Conservation (phyloP, 1,140 invertebrate genomes). For the Pachypeltis micranthus region DNA sequence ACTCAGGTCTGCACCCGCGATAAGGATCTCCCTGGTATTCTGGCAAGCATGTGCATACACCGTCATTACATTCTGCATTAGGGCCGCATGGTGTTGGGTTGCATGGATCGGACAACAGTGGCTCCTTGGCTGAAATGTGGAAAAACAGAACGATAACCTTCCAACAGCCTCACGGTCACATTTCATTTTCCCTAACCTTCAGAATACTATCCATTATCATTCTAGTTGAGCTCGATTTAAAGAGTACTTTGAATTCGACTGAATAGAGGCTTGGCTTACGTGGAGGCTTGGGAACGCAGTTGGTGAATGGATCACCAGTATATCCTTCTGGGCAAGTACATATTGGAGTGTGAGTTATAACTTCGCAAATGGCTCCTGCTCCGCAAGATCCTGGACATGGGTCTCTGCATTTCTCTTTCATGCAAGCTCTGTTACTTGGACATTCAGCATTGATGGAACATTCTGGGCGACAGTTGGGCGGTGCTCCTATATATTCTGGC, state of each 20-base stretch:
- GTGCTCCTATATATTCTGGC: conserved; percentile 33
- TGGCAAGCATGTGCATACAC: conserved; percentile 44
- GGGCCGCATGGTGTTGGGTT: conserved; percentile 59
- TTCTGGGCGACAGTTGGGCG: conserved; percentile 31
- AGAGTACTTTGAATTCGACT: too few species aligned
- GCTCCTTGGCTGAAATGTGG: conserved; percentile 36
- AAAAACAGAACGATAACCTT: conserved; percentile 22
- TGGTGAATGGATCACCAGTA: conserved; percentile 35
- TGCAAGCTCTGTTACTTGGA: conserved; percentile 34
- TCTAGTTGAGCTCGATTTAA: too few species aligned
- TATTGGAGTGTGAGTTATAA: conserved; percentile 37
- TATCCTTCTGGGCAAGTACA: conserved; percentile 36
- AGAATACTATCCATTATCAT: too few species aligned
- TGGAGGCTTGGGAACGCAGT: conserved; percentile 37
- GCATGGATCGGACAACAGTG: conserved; percentile 44
- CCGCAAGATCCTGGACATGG: conserved; percentile 35
- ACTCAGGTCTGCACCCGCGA: conserved; percentile 48
- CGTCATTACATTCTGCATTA: conserved; percentile 52
- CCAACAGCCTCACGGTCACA: conserved; percentile 31
- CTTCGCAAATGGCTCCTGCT: conserved; percentile 36
- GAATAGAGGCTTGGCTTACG: conserved; percentile 20
- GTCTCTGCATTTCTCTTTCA: conserved; percentile 35
- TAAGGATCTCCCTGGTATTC: conserved; percentile 52
- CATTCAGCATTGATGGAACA: conserved; percentile 36
- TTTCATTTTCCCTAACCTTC: too few species aligned